phyloP scores from a whole-genome alignment of 2,888 invertebrate genomes.

The Acronicta alni region DNA sequence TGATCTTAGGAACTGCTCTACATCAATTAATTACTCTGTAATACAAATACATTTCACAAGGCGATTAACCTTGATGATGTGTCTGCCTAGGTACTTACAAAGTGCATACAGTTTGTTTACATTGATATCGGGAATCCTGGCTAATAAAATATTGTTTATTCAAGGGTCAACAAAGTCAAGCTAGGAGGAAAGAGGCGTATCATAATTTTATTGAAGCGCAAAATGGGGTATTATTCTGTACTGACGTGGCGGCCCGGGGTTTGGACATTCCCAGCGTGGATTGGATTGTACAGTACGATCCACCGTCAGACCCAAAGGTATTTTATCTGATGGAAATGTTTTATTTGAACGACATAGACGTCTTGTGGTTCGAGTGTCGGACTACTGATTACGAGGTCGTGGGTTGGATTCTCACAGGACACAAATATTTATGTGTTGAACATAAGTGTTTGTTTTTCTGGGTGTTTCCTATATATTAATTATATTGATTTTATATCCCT shows the following conservation, averaged over 20 bases:
- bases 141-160: slow-evolving; percentile 63
- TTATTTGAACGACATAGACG: neutral
- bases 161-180: slow-evolving; percentile 98
- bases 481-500: no score
- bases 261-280: slow-evolving; percentile 99
- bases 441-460: no score
- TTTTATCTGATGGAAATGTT: neutral
- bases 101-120: neutral
- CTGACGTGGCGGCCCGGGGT: slow-evolving; percentile 99
- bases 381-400: no score
- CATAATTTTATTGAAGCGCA: slow-evolving; percentile 98
- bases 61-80: slow-evolving; percentile 9
- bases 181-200: slow-evolving; percentile 97
- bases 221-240: slow-evolving; percentile 97
- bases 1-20: slow-evolving; percentile 29
- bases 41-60: slow-evolving; percentile 9
- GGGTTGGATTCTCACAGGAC: no score
- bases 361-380: no score
- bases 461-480: no score
- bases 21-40: slow-evolving; percentile 10
- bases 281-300: slow-evolving; percentile 99
- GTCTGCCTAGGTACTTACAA: neutral
- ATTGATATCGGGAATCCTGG: slow-evolving; percentile 92
- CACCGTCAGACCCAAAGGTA: slow-evolving; percentile 99
- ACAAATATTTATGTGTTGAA: no score